Base-by-base conservation (phyloP, 1,140 invertebrate genomes). In the Scaptomyza graminum region DNA sequence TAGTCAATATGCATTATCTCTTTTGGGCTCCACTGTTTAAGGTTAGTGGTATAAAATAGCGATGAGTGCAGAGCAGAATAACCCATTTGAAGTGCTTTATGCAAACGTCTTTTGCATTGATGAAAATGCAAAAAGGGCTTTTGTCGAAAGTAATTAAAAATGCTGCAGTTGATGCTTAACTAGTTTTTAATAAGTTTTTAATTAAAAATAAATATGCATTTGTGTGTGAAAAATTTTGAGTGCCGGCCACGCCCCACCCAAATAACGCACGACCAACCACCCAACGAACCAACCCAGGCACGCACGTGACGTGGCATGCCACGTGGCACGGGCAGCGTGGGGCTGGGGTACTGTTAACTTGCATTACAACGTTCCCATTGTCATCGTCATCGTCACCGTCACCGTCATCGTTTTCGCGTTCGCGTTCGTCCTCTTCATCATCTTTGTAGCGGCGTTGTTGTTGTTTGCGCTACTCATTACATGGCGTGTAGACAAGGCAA, bases 171-270 rank as follows among this genome's bases (percentile, higher is more conserved):
- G 82, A 88, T 87, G 82, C 79, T 87, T 89, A 88, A 88, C 83
- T 88, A 88, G 83, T 88, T 88, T 88, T 88, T 88, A 88, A 88
- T 83, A 88, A 88, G 84, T 88, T 88, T 88, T 89, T 88, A 88
- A 88, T 88, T 88, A 88, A 88, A 88, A 88, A 88, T 88, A 88
- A 88, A 88, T 88, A 88, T 88, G 84, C 83, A 89, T 88, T 88
- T 88, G 79, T 72, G 84, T 79, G 83, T 83, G 72, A 88, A 87
- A 85, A 85, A 81, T 69, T 69, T 81, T 87, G 82, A 66, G 67
- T 75, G 70, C 62, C 57, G 51, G 41, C 43, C 43, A 28, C 44
- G 44, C 65, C 59, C 50, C 0, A 5, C 79, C 49, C 66, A 12
- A 60, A n/a, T n/a, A n/a, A 65, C 62, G 60, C n/a, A 60, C n/a